Percentiles rank a stretch among this genome's conserved stretches.
Conservation (phyloP, 2,888 invertebrate species). For the Autographa pulchrina region DNA sequence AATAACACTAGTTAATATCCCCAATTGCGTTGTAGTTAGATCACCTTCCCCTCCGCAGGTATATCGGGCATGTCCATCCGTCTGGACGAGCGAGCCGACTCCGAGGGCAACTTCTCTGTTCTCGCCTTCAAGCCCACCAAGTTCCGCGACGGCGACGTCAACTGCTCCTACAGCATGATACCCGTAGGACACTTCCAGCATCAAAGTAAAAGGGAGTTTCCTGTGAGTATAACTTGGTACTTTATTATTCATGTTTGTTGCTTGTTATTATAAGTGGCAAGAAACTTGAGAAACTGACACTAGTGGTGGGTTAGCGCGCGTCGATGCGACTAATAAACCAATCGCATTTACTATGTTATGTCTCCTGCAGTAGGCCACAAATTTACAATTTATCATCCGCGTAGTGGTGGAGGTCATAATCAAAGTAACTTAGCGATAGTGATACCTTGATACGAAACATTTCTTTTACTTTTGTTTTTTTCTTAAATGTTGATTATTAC, state of each 20-base stretch:
- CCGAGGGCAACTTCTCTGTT: constrained; percentile 99
- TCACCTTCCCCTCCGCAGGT: constrained; percentile 89
- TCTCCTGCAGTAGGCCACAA: too few relatives aligned
- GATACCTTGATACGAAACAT: too few relatives aligned
- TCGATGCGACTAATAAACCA: too few relatives aligned
- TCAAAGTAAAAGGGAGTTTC: constrained; percentile 91
- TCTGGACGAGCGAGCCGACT: constrained; percentile 97
- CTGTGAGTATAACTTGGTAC: constrained; percentile 89
- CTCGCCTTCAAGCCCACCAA: constrained; percentile 92
- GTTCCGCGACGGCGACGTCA: constrained; percentile 81
- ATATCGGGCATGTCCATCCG: constrained; percentile 98
- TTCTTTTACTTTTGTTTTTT: background rate
- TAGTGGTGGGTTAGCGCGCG: too few relatives aligned
- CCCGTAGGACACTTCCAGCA: constrained; percentile 94
- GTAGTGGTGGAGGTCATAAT: too few relatives aligned
- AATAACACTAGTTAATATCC: constrained; percentile 5
- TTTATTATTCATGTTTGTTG: background rate
- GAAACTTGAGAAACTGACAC: background rate
- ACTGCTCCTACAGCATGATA: constrained; percentile 94
- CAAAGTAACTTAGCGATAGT: too few relatives aligned
- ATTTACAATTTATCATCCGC: too few relatives aligned
- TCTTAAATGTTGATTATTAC: background rate
- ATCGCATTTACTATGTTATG: too few relatives aligned
- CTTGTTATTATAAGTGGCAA: background rate
- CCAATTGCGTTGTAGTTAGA: constrained; percentile 27